Evolutionary conservation across 2,888 invertebrate genomes (phyloP).

Genomic region (Eupithecia abbreviata): DNA sequence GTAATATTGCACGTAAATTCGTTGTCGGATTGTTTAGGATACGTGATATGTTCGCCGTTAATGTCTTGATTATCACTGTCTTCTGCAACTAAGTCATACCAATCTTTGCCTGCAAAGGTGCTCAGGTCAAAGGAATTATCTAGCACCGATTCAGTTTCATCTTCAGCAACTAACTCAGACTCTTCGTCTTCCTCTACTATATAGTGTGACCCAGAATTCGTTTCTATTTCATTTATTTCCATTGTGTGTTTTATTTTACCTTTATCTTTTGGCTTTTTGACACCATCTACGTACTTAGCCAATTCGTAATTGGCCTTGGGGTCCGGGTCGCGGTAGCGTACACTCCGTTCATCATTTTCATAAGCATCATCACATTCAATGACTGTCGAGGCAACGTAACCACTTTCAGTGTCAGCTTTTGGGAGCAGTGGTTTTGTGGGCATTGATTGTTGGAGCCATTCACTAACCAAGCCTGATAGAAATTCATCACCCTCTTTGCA

Average conservation of each 20-base stretch:
- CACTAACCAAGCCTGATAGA: constrained; percentile 68
- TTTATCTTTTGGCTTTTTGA: constrained; percentile 59
- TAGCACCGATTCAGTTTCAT: constrained; percentile 34
- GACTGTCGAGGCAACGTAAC: constrained; percentile 46
- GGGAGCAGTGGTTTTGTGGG: constrained; percentile 56
- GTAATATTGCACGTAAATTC: constrained; percentile 66
- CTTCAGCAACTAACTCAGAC: constrained; percentile 53
- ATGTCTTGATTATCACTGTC: constrained; percentile 51
- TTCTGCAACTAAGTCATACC: constrained; percentile 66
- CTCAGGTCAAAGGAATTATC: constrained; percentile 52
- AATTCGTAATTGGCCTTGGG: constrained; percentile 75
- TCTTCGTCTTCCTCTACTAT: constrained; percentile 20
- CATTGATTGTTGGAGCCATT: constrained; percentile 70
- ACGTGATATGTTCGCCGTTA: constrained; percentile 54
- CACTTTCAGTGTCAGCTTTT: constrained; percentile 43
- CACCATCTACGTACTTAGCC: constrained; percentile 68
- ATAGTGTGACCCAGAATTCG: constrained; percentile 48
- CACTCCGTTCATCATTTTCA: constrained; percentile 44
- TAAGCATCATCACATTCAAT: constrained; percentile 45
- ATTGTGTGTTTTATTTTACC: constrained; percentile 42
- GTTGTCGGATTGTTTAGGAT: constrained; percentile 49
- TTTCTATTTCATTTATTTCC: not conserved
- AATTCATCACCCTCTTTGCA: constrained; percentile 53
- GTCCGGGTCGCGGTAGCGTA: constrained; percentile 72
- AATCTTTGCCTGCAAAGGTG: constrained; percentile 58